A percentile compares a stretch with the other conserved stretches of the same genome.
These are phyloP conservation scores for Pipistrellus kuhlii DNA, from an alignment of 2,797 vertebrate genomes.

Conservation along the genomic window DNA sequence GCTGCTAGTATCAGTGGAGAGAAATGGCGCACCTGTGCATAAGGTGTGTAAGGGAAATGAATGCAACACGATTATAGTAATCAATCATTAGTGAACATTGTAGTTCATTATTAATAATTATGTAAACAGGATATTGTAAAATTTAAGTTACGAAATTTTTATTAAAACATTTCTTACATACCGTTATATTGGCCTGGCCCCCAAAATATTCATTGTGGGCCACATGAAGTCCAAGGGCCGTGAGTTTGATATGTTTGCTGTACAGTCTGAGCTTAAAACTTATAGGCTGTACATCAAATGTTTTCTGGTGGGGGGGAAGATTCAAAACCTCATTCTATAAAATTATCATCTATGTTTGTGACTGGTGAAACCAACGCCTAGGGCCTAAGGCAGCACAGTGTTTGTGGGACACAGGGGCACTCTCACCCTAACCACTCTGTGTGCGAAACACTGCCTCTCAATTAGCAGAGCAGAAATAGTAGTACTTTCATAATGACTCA, in stretches of 20 bases:
- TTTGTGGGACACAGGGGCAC: not conserved
- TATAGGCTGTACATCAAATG: not conserved
- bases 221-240: too few species aligned
- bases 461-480: slow-evolving; percentile 14
- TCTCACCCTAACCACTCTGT: not conserved
- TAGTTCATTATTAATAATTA: too few species aligned
- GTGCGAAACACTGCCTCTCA: not conserved
- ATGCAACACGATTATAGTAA: too few species aligned
- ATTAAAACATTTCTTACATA: too few species aligned
- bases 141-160: too few species aligned
- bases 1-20: too few species aligned
- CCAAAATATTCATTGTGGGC: too few species aligned
- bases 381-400: not conserved
- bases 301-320: not conserved
- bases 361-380: not conserved
- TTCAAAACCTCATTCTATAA: not conserved
- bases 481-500: slow-evolving; percentile 55
- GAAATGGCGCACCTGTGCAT: too few species aligned
- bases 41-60: too few species aligned
- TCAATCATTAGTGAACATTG: too few species aligned
- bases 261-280: not conserved
- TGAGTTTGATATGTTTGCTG: not conserved
- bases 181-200: too few species aligned
- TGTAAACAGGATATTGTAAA: too few species aligned
- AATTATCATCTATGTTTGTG: not conserved